A percentile compares a stretch with the other conserved stretches of the same genome.
phyloP scores from a whole-genome alignment of 2,888 invertebrate genomes.

The Hypomecis atomaria region DNA sequence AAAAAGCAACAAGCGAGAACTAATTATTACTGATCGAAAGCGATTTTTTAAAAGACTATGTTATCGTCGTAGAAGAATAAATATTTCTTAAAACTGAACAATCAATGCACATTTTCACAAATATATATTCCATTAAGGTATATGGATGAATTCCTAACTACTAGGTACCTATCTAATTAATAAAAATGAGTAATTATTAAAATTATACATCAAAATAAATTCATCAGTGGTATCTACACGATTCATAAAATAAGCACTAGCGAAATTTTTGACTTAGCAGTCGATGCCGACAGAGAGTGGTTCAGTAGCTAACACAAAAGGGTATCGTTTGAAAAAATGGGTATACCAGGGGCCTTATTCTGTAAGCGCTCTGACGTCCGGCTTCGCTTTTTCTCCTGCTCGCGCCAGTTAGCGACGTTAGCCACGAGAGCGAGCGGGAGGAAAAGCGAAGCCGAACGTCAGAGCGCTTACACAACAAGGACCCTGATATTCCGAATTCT shows the following conservation, averaged over 20 bases:
- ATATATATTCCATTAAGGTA: conserved; percentile 7
- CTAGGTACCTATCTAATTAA: conserved; percentile 10
- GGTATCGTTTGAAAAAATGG: too few species aligned
- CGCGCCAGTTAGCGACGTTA: too few species aligned
- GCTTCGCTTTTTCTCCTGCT: too few species aligned
- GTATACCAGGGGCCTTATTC: too few species aligned
- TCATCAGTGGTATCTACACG: conserved; percentile 24
- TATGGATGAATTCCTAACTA: conserved; percentile 10
- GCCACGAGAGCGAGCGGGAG: too few species aligned
- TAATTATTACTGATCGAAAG: neutral
- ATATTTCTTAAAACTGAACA: conserved; percentile 29
- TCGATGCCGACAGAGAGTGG: too few species aligned
- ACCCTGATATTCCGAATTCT: too few species aligned
- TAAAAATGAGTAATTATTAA: conserved; percentile 17
- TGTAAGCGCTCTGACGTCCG: too few species aligned
- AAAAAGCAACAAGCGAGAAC: neutral
- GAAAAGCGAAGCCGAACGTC: too few species aligned
- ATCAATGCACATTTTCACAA: conserved; percentile 19
- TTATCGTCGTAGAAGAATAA: conserved; percentile 35
- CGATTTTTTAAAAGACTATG: conserved; percentile 5
- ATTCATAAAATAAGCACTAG: conserved; percentile 25
- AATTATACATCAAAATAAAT: conserved; percentile 31
- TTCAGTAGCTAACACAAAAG: too few species aligned
- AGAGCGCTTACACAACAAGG: too few species aligned
- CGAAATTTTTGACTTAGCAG: neutral